Base-by-base conservation (phyloP, 2,113 vertebrate species). In the Pedionomus torquatus region DNA sequence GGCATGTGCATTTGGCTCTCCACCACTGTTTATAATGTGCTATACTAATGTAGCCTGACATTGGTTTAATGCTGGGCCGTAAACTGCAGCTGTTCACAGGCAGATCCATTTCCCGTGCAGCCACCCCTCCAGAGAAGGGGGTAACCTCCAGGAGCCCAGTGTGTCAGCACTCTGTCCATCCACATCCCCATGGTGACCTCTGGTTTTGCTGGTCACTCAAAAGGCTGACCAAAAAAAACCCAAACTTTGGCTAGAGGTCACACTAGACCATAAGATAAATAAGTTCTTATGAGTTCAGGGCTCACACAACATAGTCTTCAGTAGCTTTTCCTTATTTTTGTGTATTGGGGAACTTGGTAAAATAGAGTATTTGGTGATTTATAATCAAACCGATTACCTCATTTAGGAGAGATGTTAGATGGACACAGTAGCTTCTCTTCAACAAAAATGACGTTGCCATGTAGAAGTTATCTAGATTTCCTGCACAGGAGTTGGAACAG, bases 51-150 rank as follows among this genome's bases (percentile, higher is more conserved):
- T 78, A 84, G 65, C 89, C 77, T 95, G 94, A 78, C 80, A 24
- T 44, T 37, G 72, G 72, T 89, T 91, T 95, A 84, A 92, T 51
- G 39, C 44, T 63, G 72, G 64, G 86, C 69, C 82, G 86, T 97
- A 92, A 95, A 92, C 60, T 92, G 89, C 94, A 96, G 95, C 95
- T 95, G 87, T 95, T 96, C 80, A 48, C 48, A 70, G 49, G 52
- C 30, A 92, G 76, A 89, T 92, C 63, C 30, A 19, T 90, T 94
- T 94, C 82, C 89, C 89, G 51, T 70, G 81, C 69, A 84, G 72
- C 54, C 93, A 68, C 72, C 87, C 93, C 72, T 66, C 83, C 76
- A 78, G 55, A 35, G 80, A 87, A 87, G 86, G 60, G 11, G 21
- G 28, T 91, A 87, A 93, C 93, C 65, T 91, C 80, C 74, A 39